A percentile compares a stretch with the other conserved stretches of the same genome.
Conservation (phyloP, 2,113 vertebrate species). For the Epinephelus moara region DNA sequence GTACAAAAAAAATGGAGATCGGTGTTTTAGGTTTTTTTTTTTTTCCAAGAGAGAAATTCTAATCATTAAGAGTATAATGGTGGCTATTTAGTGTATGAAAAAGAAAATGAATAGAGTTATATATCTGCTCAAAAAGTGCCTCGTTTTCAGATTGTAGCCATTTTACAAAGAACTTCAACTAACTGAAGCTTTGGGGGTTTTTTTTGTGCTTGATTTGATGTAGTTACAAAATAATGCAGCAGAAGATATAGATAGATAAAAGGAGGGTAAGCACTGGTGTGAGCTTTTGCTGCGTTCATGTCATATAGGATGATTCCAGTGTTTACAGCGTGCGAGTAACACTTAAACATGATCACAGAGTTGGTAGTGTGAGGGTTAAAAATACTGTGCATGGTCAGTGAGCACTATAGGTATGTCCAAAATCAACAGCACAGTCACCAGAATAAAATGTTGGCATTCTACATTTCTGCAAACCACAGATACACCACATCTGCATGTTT, state of each 20-base stretch:
- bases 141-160: constrained; percentile 76
- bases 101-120: constrained; percentile 54
- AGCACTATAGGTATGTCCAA: not conserved
- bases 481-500: too few relatives aligned
- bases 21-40: constrained; percentile 1
- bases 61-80: constrained; percentile 40
- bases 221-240: constrained; percentile 42
- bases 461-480: too few relatives aligned
- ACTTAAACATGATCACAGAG: not conserved
- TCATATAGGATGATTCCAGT: constrained; percentile 16
- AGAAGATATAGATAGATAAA: constrained; percentile 15
- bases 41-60: constrained; percentile 19
- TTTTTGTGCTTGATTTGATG: constrained; percentile 52
- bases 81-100: constrained; percentile 52
- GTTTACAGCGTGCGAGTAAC: not conserved
- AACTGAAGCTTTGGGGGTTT: constrained; percentile 52
- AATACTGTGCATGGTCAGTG: not conserved
- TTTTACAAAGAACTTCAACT: constrained; percentile 66
- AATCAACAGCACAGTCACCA: too few relatives aligned
- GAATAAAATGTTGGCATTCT: too few relatives aligned
- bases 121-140: constrained; percentile 80
- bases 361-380: not conserved
- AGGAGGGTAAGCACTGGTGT: constrained; percentile 19
- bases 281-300: constrained; percentile 46
- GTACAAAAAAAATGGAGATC: constrained; percentile 50